These are phyloP conservation scores for Rutilus rutilus DNA, from an alignment of 2,113 vertebrate genomes.

Conservation along the genomic window DNA sequence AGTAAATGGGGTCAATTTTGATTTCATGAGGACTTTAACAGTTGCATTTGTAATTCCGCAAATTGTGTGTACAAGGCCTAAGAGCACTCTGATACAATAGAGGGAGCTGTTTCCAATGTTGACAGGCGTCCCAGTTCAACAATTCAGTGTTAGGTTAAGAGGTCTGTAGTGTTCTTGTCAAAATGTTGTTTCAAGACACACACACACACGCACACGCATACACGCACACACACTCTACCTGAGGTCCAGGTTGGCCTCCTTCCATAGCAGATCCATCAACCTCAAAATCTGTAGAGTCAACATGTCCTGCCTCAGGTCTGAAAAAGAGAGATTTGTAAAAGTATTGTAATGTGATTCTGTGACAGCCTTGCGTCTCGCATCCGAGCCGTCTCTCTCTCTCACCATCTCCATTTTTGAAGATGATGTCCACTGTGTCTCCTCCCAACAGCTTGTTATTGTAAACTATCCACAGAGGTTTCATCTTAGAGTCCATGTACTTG, in stretches of 20 bases:
- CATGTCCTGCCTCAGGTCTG: constrained; percentile 97
- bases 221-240: constrained; percentile 73
- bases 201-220: background rate
- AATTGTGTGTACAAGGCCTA: no score
- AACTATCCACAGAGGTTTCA: constrained; percentile 98
- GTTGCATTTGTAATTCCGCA: no score
- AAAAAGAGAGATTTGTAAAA: background rate
- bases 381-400: constrained; percentile 55
- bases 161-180: background rate
- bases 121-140: background rate
- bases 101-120: background rate
- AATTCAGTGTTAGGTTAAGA: background rate
- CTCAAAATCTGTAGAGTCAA: constrained; percentile 92
- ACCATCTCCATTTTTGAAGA: constrained; percentile 99
- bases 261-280: constrained; percentile 97
- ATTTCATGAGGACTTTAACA: no score
- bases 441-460: constrained; percentile 92
- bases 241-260: constrained; percentile 93
- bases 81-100: no score
- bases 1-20: no score
- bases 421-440: constrained; percentile 90
- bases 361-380: background rate
- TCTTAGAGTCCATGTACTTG: constrained; percentile 99
- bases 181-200: background rate
- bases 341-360: background rate